phyloP scores from a whole-genome alignment of 2,113 vertebrate genomes.

The Hyperopisus bebe region DNA sequence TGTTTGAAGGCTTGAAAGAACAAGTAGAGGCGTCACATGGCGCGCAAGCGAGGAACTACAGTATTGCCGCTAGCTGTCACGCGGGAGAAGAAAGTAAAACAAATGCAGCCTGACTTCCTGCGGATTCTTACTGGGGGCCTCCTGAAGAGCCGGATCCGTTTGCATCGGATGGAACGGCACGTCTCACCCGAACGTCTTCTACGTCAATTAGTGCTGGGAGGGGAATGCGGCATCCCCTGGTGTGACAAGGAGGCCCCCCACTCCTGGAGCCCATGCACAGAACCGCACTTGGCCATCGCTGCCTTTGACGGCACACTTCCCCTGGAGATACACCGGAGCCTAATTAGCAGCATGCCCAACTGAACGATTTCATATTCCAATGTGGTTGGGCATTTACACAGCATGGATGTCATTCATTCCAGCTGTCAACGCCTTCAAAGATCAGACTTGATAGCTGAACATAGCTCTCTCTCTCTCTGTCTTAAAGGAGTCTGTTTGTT shows the following conservation, averaged over 20 bases:
- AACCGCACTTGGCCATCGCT: background rate
- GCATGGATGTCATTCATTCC: background rate
- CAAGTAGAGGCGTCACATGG: conserved; percentile 8
- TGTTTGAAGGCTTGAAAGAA: conserved; percentile 10
- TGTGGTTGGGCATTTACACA: background rate
- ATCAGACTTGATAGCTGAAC: background rate
- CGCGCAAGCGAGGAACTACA: background rate
- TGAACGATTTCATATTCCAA: background rate
- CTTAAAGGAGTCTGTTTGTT: background rate
- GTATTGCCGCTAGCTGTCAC: conserved; percentile 5
- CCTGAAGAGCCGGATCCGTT: background rate
- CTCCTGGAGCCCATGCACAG: background rate
- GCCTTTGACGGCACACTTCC: background rate
- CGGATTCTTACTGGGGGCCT: background rate
- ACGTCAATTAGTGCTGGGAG: background rate
- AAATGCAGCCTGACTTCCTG: background rate
- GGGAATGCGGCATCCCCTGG: background rate
- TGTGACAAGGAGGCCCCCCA: background rate
- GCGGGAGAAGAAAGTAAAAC: conserved; percentile 13
- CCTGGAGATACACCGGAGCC: background rate
- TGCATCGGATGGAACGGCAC: background rate
- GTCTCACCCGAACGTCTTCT: background rate
- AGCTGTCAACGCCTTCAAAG: background rate
- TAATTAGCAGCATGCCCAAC: background rate
- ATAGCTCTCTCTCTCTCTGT: background rate